These are phyloP conservation scores for Macrosiphum euphorbiae DNA, from an alignment of 2,888 invertebrate genomes.

Conservation along the genomic window DNA sequence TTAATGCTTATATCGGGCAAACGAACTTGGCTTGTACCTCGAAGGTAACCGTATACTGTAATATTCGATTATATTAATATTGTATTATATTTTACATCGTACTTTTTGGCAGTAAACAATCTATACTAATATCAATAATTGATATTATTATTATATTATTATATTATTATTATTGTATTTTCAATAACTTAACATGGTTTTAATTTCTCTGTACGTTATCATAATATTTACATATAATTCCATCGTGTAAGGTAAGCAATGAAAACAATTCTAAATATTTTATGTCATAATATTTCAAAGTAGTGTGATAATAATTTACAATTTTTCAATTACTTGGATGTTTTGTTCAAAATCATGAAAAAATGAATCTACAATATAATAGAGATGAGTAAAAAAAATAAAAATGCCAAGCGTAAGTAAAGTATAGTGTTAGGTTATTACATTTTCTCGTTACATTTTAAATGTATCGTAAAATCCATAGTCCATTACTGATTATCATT, in stretches of 20 bases:
- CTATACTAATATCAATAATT: too few relatives aligned
- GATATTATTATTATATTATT: too few relatives aligned
- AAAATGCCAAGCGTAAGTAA: neutral
- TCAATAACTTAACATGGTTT: neutral
- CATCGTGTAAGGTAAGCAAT: neutral
- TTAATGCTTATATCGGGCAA: neutral
- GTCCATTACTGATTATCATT: neutral
- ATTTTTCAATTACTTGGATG: neutral
- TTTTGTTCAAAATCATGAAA: neutral
- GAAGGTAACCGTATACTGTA: neutral
- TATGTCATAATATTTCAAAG: neutral
- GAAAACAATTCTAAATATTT: neutral
- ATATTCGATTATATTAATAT: too few relatives aligned
- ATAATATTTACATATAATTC: too few relatives aligned
- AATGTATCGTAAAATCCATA: neutral
- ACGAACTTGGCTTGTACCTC: neutral
- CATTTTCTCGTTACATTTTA: neutral
- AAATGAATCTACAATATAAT: neutral
- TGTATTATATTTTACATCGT: too few relatives aligned
- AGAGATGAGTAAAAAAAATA: neutral
- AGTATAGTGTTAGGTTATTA: neutral
- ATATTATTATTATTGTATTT: too few relatives aligned
- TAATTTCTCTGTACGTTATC: neutral
- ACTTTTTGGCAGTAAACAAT: neutral
- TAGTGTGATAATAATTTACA: neutral